These are phyloP conservation scores for Archaeoteleia sp. DNA, from an alignment of 2,888 invertebrate species.

Conservation along the genomic window DNA sequence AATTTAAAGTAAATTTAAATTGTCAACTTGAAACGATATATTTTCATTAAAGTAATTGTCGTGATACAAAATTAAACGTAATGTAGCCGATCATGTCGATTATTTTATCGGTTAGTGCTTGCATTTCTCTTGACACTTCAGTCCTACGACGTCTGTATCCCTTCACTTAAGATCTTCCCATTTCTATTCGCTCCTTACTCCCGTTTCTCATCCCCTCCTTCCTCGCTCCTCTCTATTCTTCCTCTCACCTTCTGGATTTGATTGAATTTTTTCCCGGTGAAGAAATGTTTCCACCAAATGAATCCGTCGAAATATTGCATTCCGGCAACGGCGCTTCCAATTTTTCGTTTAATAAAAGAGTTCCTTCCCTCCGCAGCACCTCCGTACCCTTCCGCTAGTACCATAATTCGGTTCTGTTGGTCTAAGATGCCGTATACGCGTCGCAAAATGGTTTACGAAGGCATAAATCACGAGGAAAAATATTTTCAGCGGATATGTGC, in stretches of 20 bases:
- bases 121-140: constrained; percentile 14
- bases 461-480: constrained; percentile 53
- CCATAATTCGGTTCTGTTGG: constrained; percentile 52
- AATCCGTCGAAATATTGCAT: constrained; percentile 75
- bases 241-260: constrained; percentile 66
- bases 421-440: constrained; percentile 52
- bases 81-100: constrained; percentile 18
- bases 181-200: constrained; percentile 44
- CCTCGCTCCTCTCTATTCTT: constrained; percentile 46
- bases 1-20: too few relatives aligned
- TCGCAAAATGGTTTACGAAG: constrained; percentile 52
- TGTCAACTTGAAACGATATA: not conserved
- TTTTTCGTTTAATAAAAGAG: constrained; percentile 74
- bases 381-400: constrained; percentile 49
- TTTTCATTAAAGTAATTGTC: constrained; percentile 17
- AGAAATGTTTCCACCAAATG: constrained; percentile 75
- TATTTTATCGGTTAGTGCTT: constrained; percentile 32
- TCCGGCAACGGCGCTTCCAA: constrained; percentile 72
- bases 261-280: constrained; percentile 73
- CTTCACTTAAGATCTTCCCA: constrained; percentile 30
- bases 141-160: constrained; percentile 18
- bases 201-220: constrained; percentile 27
- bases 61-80: constrained; percentile 8
- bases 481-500: constrained; percentile 51
- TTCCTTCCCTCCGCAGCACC: constrained; percentile 55